phyloP scores from a whole-genome alignment of 23 tunicate genomes.

The Styela clava region DNA sequence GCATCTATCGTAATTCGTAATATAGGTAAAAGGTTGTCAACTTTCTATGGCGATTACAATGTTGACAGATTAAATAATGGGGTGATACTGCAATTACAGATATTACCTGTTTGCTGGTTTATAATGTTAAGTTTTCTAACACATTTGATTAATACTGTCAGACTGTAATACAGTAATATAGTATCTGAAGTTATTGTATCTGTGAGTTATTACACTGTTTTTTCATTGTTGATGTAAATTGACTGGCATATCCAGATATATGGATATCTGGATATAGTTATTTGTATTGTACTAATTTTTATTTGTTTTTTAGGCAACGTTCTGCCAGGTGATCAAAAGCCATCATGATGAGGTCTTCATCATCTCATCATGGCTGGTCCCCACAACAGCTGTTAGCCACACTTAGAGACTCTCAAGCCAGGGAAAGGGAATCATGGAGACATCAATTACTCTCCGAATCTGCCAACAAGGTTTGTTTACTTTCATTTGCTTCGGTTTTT shows the following conservation, averaged over 20 bases:
- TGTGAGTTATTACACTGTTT: background rate
- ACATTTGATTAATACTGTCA: no score
- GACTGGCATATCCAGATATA: no score
- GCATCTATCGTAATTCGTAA: no score
- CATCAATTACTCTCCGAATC: constrained; percentile 23
- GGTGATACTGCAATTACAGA: no score
- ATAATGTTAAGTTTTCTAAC: background rate
- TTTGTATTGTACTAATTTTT: background rate
- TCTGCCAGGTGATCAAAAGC: background rate
- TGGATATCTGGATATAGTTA: background rate
- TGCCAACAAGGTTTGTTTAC: constrained; percentile 26
- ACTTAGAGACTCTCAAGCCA: constrained; percentile 33
- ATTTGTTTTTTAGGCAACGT: constrained; percentile 8
- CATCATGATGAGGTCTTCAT: constrained; percentile 6
- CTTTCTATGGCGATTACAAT: no score
- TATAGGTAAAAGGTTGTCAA: no score
- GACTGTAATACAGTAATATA: background rate
- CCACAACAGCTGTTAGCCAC: constrained; percentile 62
- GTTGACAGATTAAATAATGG: no score
- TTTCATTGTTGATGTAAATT: background rate
- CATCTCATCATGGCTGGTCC: constrained; percentile 38
- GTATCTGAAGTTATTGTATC: background rate
- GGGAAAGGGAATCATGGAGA: constrained; percentile 63
- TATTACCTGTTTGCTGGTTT: no score
- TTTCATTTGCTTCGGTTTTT: background rate